Evolutionary conservation across 2,113 vertebrate genomes (phyloP).

Genomic region (Corythoichthys haematopterus): DNA sequence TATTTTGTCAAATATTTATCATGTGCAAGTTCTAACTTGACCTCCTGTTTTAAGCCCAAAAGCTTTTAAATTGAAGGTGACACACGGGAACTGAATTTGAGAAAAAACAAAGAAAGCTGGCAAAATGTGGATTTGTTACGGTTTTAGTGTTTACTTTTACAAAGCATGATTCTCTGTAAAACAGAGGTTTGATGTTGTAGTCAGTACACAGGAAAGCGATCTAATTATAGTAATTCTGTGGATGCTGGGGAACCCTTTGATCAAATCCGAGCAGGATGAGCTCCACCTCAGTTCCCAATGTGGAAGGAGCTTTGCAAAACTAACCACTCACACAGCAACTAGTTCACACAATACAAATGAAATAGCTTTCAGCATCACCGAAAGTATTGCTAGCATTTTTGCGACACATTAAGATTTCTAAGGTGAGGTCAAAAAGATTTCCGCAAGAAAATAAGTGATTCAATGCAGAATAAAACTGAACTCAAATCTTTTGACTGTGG

Average conservation of each 20-base stretch:
- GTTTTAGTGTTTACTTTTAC: background rate
- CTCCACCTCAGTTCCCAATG: background rate
- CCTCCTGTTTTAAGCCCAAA: too few relatives aligned
- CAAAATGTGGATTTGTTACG: background rate
- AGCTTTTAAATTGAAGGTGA: too few relatives aligned
- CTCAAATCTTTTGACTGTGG: too few relatives aligned
- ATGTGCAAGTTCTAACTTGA: too few relatives aligned
- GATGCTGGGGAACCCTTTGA: background rate
- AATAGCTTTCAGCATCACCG: background rate
- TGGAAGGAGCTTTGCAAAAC: constrained; percentile 3
- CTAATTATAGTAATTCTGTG: background rate
- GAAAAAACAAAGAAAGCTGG: background rate
- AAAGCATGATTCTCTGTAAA: background rate
- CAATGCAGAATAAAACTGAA: background rate
- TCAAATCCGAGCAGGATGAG: background rate
- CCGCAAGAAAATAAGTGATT: background rate
- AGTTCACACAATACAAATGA: background rate
- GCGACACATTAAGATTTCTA: constrained; percentile 1
- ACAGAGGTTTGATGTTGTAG: background rate
- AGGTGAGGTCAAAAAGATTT: constrained; percentile 12
- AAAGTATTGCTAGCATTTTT: background rate
- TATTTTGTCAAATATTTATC: too few relatives aligned
- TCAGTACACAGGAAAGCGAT: background rate
- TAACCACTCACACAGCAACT: constrained; percentile 1
- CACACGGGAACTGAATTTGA: background rate